Base-by-base conservation (phyloP, 2,113 vertebrate species). In the Burhinus oedicnemus region DNA sequence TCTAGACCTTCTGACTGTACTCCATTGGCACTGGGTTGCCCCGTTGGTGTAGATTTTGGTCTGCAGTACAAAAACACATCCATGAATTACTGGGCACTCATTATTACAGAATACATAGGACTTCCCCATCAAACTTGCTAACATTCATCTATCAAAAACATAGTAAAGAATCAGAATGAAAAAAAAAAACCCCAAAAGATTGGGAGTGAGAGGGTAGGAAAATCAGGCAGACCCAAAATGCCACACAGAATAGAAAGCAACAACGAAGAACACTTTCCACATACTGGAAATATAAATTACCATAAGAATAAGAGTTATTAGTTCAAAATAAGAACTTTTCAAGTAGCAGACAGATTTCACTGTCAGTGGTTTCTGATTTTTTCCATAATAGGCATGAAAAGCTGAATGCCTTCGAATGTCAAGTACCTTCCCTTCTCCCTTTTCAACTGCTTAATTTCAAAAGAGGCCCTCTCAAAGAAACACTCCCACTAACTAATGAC, bases 11-110 rank as follows among this genome's bases (percentile, higher is more conserved):
- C 99, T 83, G 98, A 98, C 97, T 99, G 98, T 95, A 99, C 98
- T 95, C 99, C 99, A 8, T 99, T 99, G 98, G 99, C 99, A 99
- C 98, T 99, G 97, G 99, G 98, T 97, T 99, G 99, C 80, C 98
- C 99, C 6, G 98, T 98, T 68, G 99, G 98, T 93, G 99, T 99
- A 93, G 99, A 99, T 97, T 99, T 99, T 95, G 99, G 99, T 99
- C 99, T 99, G 98, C 70, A 93, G 91, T 93, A 97, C 94, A 80
- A 87, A 96, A 92, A 84, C 32, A 97, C 22, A 82, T 12, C 34
- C 44, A 52, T 38, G 52, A 85, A 77, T 95, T 94, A 93, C n/a
- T 87, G 52, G 9, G 13, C 64, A 61, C 11, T 78, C 42, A 15
- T 52, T 65, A 61, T 42, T 58, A 89, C 36, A 54, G 49, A 15